Evolutionary conservation across 2,888 invertebrate species (phyloP), one percentile per base, ranked within the genome.

Genomic region (Schrankia costaestrigalis): DNA sequence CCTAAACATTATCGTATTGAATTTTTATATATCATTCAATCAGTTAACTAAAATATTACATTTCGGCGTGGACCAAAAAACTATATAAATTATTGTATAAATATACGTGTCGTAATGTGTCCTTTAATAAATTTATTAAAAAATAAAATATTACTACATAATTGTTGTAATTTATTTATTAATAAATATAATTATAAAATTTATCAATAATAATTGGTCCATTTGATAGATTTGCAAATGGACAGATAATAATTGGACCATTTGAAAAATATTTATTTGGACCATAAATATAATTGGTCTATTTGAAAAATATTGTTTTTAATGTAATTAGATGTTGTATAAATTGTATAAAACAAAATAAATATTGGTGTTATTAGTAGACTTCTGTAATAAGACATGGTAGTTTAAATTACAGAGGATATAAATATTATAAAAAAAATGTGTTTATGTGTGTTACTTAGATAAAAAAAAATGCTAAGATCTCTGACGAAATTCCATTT

Each of bases 1-100:
- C 60, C 60, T 28, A 14, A 22, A 22, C 28, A 36, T 33, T 24
- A 49, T 41, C 26, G 43, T 31, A 38, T 18, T 41, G 30, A 27
- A 25, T 36, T 36, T 41, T 28, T 28, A 27, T 12, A 37, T 1
- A 27, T 41, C 38, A 40, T 15, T 35, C 42, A 40, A 34, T 35
- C 29, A 31, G 35, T 15, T 23, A 31, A 49, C 10, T 27, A 13
- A 26, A 43, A 53, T 39, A 47, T 39, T 49, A 35, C 36, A 40
- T 56, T 59, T 55, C 41, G 63, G 62, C 57, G 63, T 58, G 64
- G 71, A 71, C 69, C 69, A 56, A 58, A 50, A 46, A 43, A 32
- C 32, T 21, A 19, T 38, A 37, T 38, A 30, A 27, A 28, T 30
- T n/a, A 25, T 31, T 42, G 43, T 54, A 45, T 45, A 43, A 47